Evolutionary conservation across 2,888 invertebrate species (phyloP).

Genomic region (Apodemia duryi): DNA sequence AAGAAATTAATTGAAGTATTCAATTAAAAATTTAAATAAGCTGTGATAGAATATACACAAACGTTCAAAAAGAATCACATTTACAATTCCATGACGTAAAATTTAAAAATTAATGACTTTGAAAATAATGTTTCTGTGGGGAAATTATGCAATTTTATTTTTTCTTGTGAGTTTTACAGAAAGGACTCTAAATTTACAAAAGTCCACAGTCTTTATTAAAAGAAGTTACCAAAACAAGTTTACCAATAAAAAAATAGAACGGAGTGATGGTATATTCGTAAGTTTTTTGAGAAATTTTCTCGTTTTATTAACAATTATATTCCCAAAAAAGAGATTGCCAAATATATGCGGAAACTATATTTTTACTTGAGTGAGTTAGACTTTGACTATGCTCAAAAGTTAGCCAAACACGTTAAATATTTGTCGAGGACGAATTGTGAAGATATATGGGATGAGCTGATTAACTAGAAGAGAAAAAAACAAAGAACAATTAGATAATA

Average conservation of each 20-base stretch:
- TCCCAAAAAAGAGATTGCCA: constrained; percentile 39
- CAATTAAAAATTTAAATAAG: constrained; percentile 43
- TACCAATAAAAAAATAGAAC: not conserved
- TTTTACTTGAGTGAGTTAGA: constrained; percentile 36
- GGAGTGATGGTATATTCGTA: constrained; percentile 43
- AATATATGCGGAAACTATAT: constrained; percentile 40
- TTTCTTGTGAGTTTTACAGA: not conserved
- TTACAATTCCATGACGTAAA: not conserved
- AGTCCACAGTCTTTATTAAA: not conserved
- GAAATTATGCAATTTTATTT: not conserved
- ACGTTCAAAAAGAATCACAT: not conserved
- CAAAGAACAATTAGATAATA: constrained; percentile 34
- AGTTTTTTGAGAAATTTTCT: constrained; percentile 45
- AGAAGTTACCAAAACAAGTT: not conserved
- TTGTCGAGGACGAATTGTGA: constrained; percentile 39
- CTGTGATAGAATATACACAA: constrained; percentile 45
- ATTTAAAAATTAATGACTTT: not conserved
- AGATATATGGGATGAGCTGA: constrained; percentile 39
- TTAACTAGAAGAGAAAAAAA: constrained; percentile 26
- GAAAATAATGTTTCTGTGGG: not conserved
- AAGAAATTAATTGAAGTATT: constrained; percentile 35
- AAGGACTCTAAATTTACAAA: not conserved
- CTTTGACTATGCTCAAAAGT: constrained; percentile 35
- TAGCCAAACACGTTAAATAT: constrained; percentile 39
- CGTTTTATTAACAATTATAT: constrained; percentile 38